Base-by-base conservation (phyloP, 2,888 invertebrate species). In the Ernsta delagoae region DNA sequence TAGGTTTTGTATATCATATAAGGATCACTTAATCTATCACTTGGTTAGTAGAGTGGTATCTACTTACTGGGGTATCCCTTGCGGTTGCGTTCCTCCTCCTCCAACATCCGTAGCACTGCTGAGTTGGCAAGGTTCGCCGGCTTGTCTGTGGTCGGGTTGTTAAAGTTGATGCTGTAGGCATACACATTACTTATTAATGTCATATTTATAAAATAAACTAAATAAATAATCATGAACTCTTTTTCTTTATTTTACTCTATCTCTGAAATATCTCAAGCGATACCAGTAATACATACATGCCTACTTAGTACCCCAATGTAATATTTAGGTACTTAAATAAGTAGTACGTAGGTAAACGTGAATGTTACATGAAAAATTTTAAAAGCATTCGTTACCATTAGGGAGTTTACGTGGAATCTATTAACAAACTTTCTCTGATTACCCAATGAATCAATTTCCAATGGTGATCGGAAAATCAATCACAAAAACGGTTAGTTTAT, bases 41-140 rank as follows among this genome's bases (percentile, higher is more conserved):
- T n/a, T n/a, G n/a, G n/a, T n/a, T n/a, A n/a, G n/a, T n/a, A n/a
- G n/a, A n/a, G n/a, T n/a, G n/a, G n/a, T n/a, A n/a, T n/a, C n/a
- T n/a, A 92, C 94, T 94, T 83, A 96, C 96, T 95, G 78, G 94
- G 94, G 84, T 94, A 92, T 79, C 95, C 95, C 81, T 94, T 94
- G 76, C 95, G 93, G 84, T 95, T 95, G 78, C 95, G 94, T 85
- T 97, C 97, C 86, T 97, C 97, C 85, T 97, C 97, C 83, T 97
- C 97, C 71, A 97, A 94, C 96, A 97, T 97, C 74, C 96, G 95
- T 77, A 97, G 92, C 67, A 97, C 97, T 60, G 97, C 97, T 61
- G 97, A 97, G 88, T 97, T 97, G 81, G 97, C 97, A 80, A 97
- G 94, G 88, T 97, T 97, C 62, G 95, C 93, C 70, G 97, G 97